Evolutionary conservation across 2,113 vertebrate genomes (phyloP).

Genomic region (Xerus inauris): DNA sequence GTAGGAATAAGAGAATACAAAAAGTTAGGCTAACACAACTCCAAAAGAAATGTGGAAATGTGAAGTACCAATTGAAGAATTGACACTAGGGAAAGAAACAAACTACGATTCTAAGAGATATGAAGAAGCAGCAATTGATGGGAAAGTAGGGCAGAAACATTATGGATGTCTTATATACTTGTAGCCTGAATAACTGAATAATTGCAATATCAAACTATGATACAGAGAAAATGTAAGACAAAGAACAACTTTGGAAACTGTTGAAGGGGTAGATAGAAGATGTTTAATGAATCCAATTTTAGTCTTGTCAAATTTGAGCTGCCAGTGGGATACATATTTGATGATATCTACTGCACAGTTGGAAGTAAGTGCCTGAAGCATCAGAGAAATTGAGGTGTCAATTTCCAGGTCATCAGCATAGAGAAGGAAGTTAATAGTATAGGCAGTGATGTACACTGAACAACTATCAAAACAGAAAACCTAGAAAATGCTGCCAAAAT

Average conservation of each 20-base stretch:
- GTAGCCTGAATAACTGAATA: background rate
- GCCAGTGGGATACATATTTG: background rate
- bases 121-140: background rate
- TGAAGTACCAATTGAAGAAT: background rate
- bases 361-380: conserved; percentile 41
- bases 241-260: background rate
- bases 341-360: conserved; percentile 2
- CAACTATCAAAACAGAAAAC: background rate
- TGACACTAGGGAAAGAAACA: background rate
- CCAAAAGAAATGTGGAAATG: background rate
- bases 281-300: background rate
- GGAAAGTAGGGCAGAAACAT: background rate
- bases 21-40: background rate
- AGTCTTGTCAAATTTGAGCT: conserved; percentile 40
- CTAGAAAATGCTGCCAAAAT: background rate
- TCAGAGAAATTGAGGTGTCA: conserved; percentile 21
- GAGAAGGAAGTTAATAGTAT: background rate
- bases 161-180: background rate
- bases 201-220: background rate
- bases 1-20: background rate
- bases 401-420: conserved; percentile 47
- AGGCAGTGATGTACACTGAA: background rate
- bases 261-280: background rate
- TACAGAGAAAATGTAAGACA: background rate
- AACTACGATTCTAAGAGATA: background rate